Evolutionary conservation across 2,113 vertebrate genomes (phyloP), one percentile per base, ranked within the genome.

Genomic region (Ciconia boyciana): DNA sequence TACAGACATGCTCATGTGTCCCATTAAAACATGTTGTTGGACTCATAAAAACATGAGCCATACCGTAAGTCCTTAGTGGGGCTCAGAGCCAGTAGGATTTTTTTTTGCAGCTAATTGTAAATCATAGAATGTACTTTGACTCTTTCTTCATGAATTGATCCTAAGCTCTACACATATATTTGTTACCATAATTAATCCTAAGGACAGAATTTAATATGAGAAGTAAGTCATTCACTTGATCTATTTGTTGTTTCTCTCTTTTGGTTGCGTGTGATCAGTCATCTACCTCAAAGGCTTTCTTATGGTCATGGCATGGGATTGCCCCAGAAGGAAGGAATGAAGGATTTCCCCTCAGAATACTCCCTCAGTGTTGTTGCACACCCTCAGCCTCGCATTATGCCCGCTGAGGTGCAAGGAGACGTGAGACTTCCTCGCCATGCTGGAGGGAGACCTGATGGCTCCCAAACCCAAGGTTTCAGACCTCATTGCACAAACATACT

Each of bases 381-480:
- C 29, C 25, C 43, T 91, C 65, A 77, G 70, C 54, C 32, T 72
- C 0, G 0, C 0, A 0, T 51, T 36, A 3, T 29, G 29, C 26
- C 64, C 2, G 1, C 22, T 1, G 1, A 43, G 19, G 14, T 19
- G 36, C 36, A 43, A 68, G 74, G 32, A 81, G 24, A 31, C 15
- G 3, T 11, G 31, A 46, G 18, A 22, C 13, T 81, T 71, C 57
- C 52, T 84, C 0, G 0, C 25, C 31, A 3, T 19, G 16, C 29
- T 66, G 51, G 36, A 70, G n/a, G 52, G 49, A 68, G 19, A 51
- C 19, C 55, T n/a, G 13, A 25, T 44, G 71, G 41, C 13, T 92
- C 60, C 39, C 54, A 72, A 62, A 77, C 14, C 31, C 58, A 74
- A 60, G 39, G 36, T 49, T 78, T 78, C 52, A 54, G 39, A 62